Evolutionary conservation across 2,888 invertebrate genomes (phyloP).

Genomic region (Stratiomys singularior): DNA sequence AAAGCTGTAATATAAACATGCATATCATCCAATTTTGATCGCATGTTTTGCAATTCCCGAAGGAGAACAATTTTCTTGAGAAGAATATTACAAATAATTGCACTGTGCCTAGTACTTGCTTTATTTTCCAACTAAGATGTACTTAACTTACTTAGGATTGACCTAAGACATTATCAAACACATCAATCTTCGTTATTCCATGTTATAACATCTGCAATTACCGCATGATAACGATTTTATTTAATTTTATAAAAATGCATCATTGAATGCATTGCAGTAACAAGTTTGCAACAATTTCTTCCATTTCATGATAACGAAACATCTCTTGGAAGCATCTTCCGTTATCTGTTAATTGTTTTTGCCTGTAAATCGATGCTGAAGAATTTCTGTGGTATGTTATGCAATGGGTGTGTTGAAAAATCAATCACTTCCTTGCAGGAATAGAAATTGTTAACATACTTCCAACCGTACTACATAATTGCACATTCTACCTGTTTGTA

Average conservation of each 20-base stretch:
- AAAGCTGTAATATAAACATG: no score
- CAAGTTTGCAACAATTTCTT: background rate
- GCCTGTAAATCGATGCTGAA: background rate
- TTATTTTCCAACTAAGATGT: no score
- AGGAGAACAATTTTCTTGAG: no score
- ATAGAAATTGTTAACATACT: background rate
- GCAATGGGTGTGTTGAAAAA: background rate
- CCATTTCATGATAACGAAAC: background rate
- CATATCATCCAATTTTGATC: no score
- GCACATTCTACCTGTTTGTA: background rate
- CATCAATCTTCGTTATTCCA: no score
- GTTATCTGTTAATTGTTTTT: background rate
- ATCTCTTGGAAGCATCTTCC: background rate
- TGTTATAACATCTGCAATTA: no score
- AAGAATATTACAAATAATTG: no score
- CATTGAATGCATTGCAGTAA: background rate
- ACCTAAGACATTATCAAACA: no score
- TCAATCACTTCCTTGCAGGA: background rate
- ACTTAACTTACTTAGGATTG: no score
- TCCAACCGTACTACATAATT: background rate
- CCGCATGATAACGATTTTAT: no score
- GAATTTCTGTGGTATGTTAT: slow-evolving; percentile 4
- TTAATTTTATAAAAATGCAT: background rate
- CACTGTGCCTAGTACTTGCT: no score
- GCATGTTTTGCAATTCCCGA: no score